Evolutionary conservation across 2,113 vertebrate species (phyloP).

Genomic region (Varanus komodoensis): DNA sequence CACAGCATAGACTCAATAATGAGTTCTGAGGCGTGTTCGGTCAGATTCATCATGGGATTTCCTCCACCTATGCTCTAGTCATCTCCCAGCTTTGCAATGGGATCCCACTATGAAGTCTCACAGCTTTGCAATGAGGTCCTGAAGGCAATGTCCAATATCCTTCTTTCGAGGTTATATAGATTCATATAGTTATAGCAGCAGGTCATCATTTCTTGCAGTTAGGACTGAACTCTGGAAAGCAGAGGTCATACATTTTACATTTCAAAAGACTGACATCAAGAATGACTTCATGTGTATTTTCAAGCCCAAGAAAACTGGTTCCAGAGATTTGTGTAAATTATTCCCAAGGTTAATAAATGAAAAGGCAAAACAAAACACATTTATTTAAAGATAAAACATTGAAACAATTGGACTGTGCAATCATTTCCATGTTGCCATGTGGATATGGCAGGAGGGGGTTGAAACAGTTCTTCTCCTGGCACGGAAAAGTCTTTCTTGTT

Average conservation of each 20-base stretch:
- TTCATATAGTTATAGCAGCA: background rate
- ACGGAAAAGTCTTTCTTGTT: background rate
- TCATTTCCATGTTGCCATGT: background rate
- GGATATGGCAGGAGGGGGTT: background rate
- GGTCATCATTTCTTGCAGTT: background rate
- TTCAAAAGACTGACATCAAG: background rate
- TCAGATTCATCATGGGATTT: too few species aligned
- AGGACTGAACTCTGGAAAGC: background rate
- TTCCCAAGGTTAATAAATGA: constrained; percentile 28
- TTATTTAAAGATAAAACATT: constrained; percentile 2
- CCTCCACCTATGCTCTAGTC: too few species aligned
- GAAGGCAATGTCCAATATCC: background rate
- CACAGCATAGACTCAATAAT: too few species aligned
- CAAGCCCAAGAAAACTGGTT: background rate
- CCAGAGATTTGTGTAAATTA: constrained; percentile 9
- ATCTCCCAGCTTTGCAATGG: too few species aligned
- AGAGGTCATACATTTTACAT: background rate
- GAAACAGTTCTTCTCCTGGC: background rate
- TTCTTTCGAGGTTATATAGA: background rate
- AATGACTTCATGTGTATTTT: background rate
- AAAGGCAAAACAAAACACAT: constrained; percentile 8
- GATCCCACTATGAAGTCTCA: background rate
- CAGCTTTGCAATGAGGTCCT: background rate
- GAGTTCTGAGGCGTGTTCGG: too few species aligned
- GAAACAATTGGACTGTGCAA: background rate